Conservation (phyloP, 2,888 invertebrate species). For the Andrena trimmerana region DNA sequence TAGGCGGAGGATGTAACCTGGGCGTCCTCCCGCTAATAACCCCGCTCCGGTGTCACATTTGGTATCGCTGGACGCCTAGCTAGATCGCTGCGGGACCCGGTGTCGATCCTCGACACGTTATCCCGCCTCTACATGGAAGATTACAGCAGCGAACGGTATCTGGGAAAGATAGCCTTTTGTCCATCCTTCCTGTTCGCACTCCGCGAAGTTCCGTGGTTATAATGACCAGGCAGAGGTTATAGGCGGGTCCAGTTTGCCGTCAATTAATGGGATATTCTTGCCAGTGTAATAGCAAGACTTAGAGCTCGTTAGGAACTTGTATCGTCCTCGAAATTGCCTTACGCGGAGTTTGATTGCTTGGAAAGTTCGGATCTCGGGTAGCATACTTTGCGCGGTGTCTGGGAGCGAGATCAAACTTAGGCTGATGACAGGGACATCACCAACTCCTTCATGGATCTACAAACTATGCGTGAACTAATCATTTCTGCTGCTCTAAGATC, state of each 20-base stretch:
- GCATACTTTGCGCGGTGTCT: background rate
- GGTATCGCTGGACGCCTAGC: slow-evolving; percentile 49
- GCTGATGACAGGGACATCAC: background rate
- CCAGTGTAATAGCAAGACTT: slow-evolving; percentile 38
- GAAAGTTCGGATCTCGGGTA: slow-evolving; percentile 26
- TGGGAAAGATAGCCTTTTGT: background rate
- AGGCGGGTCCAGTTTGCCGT: background rate
- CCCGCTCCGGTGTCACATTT: slow-evolving; percentile 60
- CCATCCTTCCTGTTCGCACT: background rate
- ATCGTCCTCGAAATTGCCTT: slow-evolving; percentile 30
- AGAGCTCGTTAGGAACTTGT: slow-evolving; percentile 42
- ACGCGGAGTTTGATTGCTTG: slow-evolving; percentile 45
- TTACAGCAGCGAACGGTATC: slow-evolving; percentile 15
- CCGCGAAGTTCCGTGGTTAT: background rate
- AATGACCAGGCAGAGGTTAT: slow-evolving; percentile 1
- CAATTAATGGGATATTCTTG: slow-evolving; percentile 39
- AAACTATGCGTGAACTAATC: too few species aligned
- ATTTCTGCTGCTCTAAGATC: too few species aligned
- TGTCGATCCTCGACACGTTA: slow-evolving; percentile 24
- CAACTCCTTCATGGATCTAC: background rate
- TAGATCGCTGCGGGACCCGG: slow-evolving; percentile 52
- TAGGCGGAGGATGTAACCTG: slow-evolving; percentile 61
- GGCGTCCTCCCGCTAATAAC: slow-evolving; percentile 61
- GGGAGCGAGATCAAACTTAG: background rate
- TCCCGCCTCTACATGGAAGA: background rate